Conservation (phyloP, 2,113 vertebrate species). For the Vulpes vulpes region DNA sequence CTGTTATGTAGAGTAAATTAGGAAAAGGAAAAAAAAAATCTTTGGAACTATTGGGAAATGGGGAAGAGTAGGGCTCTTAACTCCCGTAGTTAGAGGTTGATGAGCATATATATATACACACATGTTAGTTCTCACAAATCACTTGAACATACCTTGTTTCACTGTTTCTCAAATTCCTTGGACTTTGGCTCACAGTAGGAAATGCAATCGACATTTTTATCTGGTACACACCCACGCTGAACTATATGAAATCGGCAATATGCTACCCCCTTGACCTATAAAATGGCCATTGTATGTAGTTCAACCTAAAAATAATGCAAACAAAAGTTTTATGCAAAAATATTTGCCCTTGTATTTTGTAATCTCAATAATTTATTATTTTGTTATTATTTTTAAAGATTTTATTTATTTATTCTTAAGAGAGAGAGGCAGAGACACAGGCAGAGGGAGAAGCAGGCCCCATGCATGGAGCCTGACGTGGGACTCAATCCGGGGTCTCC, state of each 20-base stretch:
- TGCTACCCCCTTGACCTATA: not conserved
- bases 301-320: not conserved
- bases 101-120: not conserved
- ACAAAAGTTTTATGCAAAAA: not conserved
- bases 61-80: not conserved
- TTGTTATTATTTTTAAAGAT: no score
- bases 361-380: not conserved
- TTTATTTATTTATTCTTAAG: no score
- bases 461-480: no score
- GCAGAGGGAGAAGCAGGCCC: no score
- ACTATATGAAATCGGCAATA: not conserved
- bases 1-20: slow-evolving; percentile 29
- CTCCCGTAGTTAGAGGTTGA: not conserved
- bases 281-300: not conserved
- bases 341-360: slow-evolving; percentile 23
- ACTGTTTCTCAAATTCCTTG: slow-evolving; percentile 24
- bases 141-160: slow-evolving; percentile 49
- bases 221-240: not conserved
- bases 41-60: not conserved
- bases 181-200: slow-evolving; percentile 28
- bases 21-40: not conserved
- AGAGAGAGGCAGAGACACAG: no score
- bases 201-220: not conserved
- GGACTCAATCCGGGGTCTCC: no score
- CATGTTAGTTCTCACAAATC: not conserved